Evolutionary conservation across 53 echinoderm and acorn worm species (phyloP).

Genomic region (Echinarachnius parma): DNA sequence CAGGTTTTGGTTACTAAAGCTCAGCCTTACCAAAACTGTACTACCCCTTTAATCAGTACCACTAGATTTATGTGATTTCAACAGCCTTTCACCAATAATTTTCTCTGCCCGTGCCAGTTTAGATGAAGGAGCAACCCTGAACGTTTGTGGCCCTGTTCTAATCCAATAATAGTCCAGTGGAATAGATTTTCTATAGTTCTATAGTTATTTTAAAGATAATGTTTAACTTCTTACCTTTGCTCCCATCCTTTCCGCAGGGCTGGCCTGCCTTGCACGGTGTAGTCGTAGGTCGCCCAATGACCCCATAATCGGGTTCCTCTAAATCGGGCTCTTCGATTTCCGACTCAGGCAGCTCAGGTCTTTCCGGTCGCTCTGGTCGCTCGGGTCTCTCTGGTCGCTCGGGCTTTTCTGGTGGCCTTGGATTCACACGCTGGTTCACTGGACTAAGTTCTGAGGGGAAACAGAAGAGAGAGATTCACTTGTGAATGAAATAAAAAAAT

Average conservation of each 20-base stretch:
- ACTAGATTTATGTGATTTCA: neutral
- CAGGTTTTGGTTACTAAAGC: too few relatives aligned
- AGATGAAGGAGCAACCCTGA: too few relatives aligned
- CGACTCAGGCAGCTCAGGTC: conserved; percentile 15
- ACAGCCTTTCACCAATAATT: neutral
- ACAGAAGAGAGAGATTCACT: too few relatives aligned
- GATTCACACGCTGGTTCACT: too few relatives aligned
- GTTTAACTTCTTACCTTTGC: neutral
- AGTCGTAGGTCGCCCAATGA: neutral
- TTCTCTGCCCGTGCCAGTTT: neutral
- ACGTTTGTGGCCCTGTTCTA: too few relatives aligned
- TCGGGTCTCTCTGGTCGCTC: neutral
- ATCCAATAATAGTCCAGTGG: too few relatives aligned
- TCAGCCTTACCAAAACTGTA: too few relatives aligned
- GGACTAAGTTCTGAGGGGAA: too few relatives aligned
- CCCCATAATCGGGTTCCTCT: conserved; percentile 15
- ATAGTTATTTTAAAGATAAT: too few relatives aligned
- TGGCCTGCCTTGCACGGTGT: conserved; percentile 4
- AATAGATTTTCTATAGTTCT: too few relatives aligned
- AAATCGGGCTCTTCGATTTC: conserved; percentile 24
- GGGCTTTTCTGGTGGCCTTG: too few relatives aligned
- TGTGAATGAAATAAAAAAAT: too few relatives aligned
- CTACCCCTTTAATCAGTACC: neutral
- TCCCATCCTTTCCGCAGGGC: neutral
- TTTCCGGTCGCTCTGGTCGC: conserved; percentile 10